phyloP scores from a whole-genome alignment of 53 echinoderm and acorn worm species.

The Glandiceps talaboti region DNA sequence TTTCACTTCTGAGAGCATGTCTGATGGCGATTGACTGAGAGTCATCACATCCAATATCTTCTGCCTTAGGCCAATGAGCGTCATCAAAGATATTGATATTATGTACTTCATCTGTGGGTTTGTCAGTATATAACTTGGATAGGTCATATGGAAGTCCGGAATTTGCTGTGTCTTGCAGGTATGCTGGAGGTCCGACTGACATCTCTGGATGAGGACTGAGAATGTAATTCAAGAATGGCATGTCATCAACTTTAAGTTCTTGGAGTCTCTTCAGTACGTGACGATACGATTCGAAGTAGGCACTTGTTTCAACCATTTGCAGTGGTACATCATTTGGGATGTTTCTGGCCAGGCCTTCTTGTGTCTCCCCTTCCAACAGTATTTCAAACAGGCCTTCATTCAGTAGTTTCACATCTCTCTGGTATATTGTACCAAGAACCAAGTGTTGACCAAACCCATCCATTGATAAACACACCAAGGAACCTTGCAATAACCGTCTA shows the following conservation, averaged over 20 bases:
- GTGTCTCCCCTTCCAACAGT: slow-evolving; percentile 19
- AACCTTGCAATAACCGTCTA: slow-evolving; percentile 61
- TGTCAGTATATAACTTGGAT: background rate
- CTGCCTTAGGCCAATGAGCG: slow-evolving; percentile 38
- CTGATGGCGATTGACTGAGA: slow-evolving; percentile 52
- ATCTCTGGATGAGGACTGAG: slow-evolving; percentile 19
- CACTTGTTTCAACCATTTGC: slow-evolving; percentile 74
- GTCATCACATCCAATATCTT: slow-evolving; percentile 28
- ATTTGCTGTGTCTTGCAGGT: background rate
- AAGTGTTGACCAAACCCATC: slow-evolving; percentile 60
- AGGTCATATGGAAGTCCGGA: slow-evolving; percentile 40
- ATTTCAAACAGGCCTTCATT: slow-evolving; percentile 42
- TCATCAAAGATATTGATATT: slow-evolving; percentile 13
- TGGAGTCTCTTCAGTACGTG: slow-evolving; percentile 60
- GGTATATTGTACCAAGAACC: slow-evolving; percentile 70
- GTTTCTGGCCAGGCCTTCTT: slow-evolving; percentile 11
- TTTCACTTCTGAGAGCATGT: slow-evolving; percentile 46
- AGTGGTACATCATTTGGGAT: background rate
- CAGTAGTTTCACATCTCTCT: slow-evolving; percentile 38
- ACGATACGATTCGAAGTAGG: slow-evolving; percentile 86
- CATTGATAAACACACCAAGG: slow-evolving; percentile 67
- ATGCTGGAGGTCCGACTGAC: slow-evolving; percentile 21
- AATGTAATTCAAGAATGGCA: slow-evolving; percentile 55
- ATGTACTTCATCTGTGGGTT: background rate
- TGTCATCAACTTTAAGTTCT: slow-evolving; percentile 19